A percentile compares a stretch with the other conserved stretches of the same genome.
Evolutionary conservation across 2,797 vertebrate species (phyloP).

Genomic region (Enteromius afrohamiltoni): DNA sequence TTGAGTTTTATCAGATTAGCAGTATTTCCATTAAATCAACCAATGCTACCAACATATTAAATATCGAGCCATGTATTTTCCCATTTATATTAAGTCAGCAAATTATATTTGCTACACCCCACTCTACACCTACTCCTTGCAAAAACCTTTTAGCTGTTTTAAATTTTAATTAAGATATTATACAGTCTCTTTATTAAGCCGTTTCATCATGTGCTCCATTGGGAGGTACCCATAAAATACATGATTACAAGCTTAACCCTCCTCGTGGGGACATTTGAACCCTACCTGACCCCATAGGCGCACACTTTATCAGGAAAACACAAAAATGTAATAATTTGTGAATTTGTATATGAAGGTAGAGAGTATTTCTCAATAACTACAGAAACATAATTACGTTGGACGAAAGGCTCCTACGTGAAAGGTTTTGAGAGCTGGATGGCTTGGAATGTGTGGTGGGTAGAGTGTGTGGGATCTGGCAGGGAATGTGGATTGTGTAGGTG

Average conservation of each 20-base stretch:
- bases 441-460: slow-evolving; percentile 39
- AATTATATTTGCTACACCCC: slow-evolving; percentile 5
- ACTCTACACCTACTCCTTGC: not conserved
- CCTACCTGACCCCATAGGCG: not conserved
- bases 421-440: slow-evolving; percentile 9
- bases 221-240: not conserved
- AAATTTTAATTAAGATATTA: not conserved
- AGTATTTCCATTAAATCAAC: not conserved
- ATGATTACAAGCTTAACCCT: slow-evolving; percentile 7
- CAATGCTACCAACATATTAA: not conserved
- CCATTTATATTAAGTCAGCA: not conserved
- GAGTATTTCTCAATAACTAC: not conserved
- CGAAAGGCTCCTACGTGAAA: slow-evolving; percentile 1
- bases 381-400: not conserved
- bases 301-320: not conserved
- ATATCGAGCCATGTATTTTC: not conserved
- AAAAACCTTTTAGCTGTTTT: not conserved
- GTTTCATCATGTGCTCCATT: slow-evolving; percentile 5
- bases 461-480: slow-evolving; percentile 31
- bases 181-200: not conserved
- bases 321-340: not conserved
- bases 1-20: not conserved
- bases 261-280: not conserved
- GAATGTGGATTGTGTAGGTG: slow-evolving; percentile 28
- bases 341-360: not conserved